phyloP scores from a whole-genome alignment of 1,140 invertebrate genomes.

The Bombus impatiens region DNA sequence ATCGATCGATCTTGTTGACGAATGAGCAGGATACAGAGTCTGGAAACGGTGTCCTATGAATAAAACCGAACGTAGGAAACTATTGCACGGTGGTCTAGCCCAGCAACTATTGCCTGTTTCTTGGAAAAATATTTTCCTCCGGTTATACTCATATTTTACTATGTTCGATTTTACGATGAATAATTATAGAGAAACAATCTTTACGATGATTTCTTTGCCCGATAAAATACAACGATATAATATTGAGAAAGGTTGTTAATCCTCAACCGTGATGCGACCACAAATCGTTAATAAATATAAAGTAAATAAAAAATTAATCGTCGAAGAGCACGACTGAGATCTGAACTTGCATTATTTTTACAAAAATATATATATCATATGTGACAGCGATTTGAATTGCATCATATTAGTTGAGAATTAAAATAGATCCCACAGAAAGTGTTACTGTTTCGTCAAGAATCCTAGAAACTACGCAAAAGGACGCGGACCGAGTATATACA shows the following conservation, averaged over 20 bases:
- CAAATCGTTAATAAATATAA: no score
- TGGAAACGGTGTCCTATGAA: conserved; percentile 32
- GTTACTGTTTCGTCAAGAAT: no score
- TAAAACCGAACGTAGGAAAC: conserved; percentile 22
- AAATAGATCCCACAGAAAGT: rapidly evolving
- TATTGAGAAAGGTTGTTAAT: no score
- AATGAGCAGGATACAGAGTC: conserved; percentile 41
- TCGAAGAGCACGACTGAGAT: not conserved
- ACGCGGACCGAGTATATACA: no score
- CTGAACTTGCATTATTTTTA: not conserved
- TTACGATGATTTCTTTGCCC: not conserved
- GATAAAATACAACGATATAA: not conserved
- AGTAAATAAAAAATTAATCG: not conserved
- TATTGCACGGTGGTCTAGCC: not conserved
- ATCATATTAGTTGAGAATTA: no score
- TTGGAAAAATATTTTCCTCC: not conserved
- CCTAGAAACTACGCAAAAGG: no score
- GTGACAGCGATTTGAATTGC: not conserved
- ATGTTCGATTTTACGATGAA: not conserved
- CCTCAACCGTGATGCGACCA: no score
- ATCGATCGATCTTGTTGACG: conserved; percentile 63
- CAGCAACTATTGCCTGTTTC: not conserved
- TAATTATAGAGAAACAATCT: not conserved
- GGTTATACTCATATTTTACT: no score
- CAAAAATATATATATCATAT: not conserved